Evolutionary conservation across 1,140 invertebrate species (phyloP).

Genomic region (Telenomus remus): DNA sequence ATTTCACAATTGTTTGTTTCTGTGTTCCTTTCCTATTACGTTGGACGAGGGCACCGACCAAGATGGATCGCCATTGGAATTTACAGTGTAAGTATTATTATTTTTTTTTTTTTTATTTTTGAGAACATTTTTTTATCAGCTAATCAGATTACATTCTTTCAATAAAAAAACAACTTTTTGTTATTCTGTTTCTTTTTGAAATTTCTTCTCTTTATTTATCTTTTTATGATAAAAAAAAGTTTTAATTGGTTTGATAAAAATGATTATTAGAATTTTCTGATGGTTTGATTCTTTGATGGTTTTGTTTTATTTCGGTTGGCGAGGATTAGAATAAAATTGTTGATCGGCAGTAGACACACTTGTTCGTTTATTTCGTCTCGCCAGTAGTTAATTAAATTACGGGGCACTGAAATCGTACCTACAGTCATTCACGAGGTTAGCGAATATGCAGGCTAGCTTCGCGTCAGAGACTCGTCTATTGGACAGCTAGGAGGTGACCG

Average conservation of each 20-base stretch:
- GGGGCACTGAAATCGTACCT: slow-evolving; percentile 68
- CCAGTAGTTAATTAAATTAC: slow-evolving; percentile 70
- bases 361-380: slow-evolving; percentile 58
- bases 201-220: no score
- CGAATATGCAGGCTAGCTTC: slow-evolving; percentile 45
- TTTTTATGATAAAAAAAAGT: background rate
- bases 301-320: background rate
- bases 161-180: no score
- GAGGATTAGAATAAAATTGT: slow-evolving; percentile 45
- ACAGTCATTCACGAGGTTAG: slow-evolving; percentile 66
- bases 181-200: no score
- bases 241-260: no score
- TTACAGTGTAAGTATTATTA: slow-evolving; percentile 75
- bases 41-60: slow-evolving; percentile 81
- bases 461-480: slow-evolving; percentile 65
- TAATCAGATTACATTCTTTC: no score
- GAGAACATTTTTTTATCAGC: no score
- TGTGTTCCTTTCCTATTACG: slow-evolving; percentile 81
- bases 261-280: slow-evolving; percentile 11
- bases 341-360: slow-evolving; percentile 48
- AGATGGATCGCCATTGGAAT: slow-evolving; percentile 84
- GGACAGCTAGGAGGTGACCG: slow-evolving; percentile 60
- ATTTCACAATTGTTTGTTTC: slow-evolving; percentile 78
- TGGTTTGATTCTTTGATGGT: no score
- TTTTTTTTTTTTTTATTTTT: no score